These are phyloP conservation scores for Cavia aperea DNA, from an alignment of 2,113 vertebrate species.

Conservation along the genomic window DNA sequence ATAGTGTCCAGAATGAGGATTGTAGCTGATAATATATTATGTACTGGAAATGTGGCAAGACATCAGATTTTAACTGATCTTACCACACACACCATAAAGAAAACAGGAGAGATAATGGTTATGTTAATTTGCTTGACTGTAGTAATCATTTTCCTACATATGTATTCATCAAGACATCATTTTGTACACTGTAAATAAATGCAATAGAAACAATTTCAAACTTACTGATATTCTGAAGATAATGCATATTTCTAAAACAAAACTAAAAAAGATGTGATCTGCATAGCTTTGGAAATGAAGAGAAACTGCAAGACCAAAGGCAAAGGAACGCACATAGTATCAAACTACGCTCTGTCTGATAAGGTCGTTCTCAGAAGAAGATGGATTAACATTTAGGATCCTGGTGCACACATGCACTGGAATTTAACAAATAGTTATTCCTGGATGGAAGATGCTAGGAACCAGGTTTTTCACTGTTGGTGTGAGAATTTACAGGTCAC, in stretches of 20 bases:
- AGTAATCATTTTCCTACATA: not conserved
- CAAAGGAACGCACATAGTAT: not conserved
- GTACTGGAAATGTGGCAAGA: too few species aligned
- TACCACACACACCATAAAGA: not conserved
- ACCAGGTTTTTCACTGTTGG: not conserved
- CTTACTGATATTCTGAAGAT: too few species aligned
- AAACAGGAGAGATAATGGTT: too few species aligned
- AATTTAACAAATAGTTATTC: not conserved
- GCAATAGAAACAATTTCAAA: not conserved
- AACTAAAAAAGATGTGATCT: not conserved
- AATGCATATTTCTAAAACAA: not conserved
- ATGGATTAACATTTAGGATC: not conserved
- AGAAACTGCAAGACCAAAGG: too few species aligned
- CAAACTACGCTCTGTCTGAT: not conserved
- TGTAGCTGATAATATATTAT: not conserved
- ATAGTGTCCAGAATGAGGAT: fast-evolving
- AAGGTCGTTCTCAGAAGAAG: not conserved
- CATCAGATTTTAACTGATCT: not conserved
- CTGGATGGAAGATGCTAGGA: not conserved
- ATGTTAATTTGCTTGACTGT: not conserved
- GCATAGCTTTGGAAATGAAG: not conserved
- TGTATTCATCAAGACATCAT: not conserved
- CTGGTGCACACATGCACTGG: too few species aligned
- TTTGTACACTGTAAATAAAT: not conserved
- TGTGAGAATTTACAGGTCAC: not conserved